Percentiles rank a stretch among this genome's conserved stretches.
These are phyloP conservation scores for Phymanthus crucifer DNA, from an alignment of 92 coral and sea anemone genomes.

Conservation along the genomic window DNA sequence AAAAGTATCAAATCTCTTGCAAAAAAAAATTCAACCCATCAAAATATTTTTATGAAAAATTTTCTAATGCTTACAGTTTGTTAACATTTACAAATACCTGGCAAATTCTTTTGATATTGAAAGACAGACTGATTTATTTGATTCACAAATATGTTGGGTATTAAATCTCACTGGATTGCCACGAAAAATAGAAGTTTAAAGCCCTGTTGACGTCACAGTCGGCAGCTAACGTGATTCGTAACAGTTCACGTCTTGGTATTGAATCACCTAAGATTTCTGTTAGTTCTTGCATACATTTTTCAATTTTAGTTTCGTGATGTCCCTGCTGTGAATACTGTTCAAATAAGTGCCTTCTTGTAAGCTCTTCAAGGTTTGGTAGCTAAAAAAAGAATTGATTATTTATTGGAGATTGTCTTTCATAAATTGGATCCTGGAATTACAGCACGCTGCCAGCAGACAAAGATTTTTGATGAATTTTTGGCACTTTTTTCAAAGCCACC, in stretches of 20 bases:
- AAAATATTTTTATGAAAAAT: too few species aligned
- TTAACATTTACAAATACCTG: too few species aligned
- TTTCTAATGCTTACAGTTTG: too few species aligned
- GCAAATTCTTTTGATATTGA: too few species aligned
- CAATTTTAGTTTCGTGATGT: constrained; percentile 39
- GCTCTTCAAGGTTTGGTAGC: constrained; percentile 26
- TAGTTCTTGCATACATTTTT: constrained; percentile 57
- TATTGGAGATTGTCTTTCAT: too few species aligned
- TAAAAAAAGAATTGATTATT: not conserved
- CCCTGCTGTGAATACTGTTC: constrained; percentile 19
- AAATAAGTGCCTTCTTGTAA: constrained; percentile 21
- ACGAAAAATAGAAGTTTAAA: constrained; percentile 81
- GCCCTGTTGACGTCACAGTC: constrained; percentile 94
- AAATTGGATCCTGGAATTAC: too few species aligned
- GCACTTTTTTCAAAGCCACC: too few species aligned
- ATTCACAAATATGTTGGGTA: not conserved
- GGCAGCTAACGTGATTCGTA: constrained; percentile 84
- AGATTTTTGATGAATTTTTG: too few species aligned
- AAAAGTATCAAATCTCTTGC: too few species aligned
- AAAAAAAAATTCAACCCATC: too few species aligned
- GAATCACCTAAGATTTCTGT: constrained; percentile 70
- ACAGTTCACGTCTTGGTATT: constrained; percentile 70
- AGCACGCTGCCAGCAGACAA: too few species aligned
- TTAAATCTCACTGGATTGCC: constrained; percentile 20
- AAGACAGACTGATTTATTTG: too few species aligned